Base-by-base conservation (phyloP, 2,888 invertebrate genomes). In the Nematopogon swammerdamellus region DNA sequence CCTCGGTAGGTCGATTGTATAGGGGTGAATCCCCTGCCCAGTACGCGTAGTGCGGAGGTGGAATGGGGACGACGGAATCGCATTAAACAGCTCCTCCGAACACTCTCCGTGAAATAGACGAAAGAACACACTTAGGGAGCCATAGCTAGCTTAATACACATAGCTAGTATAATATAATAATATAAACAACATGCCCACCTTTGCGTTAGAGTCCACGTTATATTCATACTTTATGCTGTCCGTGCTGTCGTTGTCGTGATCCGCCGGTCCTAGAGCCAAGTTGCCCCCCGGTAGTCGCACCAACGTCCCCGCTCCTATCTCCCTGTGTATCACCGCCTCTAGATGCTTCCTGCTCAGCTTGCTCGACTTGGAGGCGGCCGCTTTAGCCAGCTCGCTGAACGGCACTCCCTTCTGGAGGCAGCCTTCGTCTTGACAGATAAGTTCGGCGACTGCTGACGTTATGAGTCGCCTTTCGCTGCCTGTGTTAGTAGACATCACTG, bases 361-460 rank as follows among this genome's bases (percentile, higher is more conserved):
- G 2, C 85, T 82, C 52, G 87, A 86, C 63, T 86, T 87, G 8
- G 82, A 80, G 30, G 83, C 71, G 51, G 88, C 81, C 59, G 86
- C 85, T 60, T 80, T 82, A 29, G 88, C 81, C 52, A 90, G 77
- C 59, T 87, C 85, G 50, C 77, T 76, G 52, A 85, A 83, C n/a
- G 87, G 86, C 52, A 90, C 86, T 18, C 89, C 89, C 64, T 84
- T 82, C 64, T 87, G 85, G 51, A 87, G 72, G 59, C 85, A 88
- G 65, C 85, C 87, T 49, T 88, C 87, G 62, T 89, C 88, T 59
- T 85, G 83, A 56, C 86, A 83, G 53, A 89, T 85, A 29, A 89
- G 72, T 60, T 88, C 86, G 48, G 87, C 86, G 54, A 89, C 85
- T 18, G 88, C 87, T 54, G 85, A 84, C 46, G 85, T 85, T 54